Evolutionary conservation across 1,140 invertebrate species (phyloP).

Genomic region (Drosophila lowei): DNA sequence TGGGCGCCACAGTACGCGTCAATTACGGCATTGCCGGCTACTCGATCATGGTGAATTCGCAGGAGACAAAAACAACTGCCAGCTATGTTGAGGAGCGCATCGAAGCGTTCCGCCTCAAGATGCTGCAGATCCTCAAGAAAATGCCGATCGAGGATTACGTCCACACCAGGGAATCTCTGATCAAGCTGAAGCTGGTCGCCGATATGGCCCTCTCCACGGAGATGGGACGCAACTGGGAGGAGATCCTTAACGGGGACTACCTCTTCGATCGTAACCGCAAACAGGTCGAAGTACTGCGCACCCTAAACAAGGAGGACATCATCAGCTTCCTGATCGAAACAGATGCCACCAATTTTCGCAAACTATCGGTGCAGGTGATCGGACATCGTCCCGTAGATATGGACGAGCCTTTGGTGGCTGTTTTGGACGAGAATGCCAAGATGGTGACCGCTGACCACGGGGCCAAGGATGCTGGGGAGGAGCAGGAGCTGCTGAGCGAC

Average conservation of each 20-base stretch:
- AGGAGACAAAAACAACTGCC: constrained; percentile 88
- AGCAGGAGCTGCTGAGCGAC: constrained; percentile 7
- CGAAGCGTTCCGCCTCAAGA: constrained; percentile 88
- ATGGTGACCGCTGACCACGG: background rate
- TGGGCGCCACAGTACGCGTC: constrained; percentile 87
- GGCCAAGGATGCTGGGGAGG: background rate
- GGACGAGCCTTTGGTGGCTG: background rate
- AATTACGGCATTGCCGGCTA: constrained; percentile 90
- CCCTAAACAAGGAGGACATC: constrained; percentile 84
- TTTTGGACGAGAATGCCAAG: constrained; percentile 1
- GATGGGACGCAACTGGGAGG: constrained; percentile 88
- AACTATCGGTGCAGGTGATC: constrained; percentile 87
- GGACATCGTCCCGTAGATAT: constrained; percentile 42
- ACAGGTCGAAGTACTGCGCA: constrained; percentile 84
- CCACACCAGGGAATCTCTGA: constrained; percentile 86
- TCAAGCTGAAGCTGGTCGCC: constrained; percentile 88
- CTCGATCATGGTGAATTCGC: constrained; percentile 89
- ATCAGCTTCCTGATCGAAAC: constrained; percentile 86
- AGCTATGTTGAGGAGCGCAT: constrained; percentile 90
- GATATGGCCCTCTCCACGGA: constrained; percentile 91
- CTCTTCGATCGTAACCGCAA: constrained; percentile 86
- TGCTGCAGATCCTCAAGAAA: constrained; percentile 85
- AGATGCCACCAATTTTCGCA: constrained; percentile 85
- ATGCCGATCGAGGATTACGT: constrained; percentile 87
- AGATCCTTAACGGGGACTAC: constrained; percentile 87